Percentiles rank a stretch among this genome's conserved stretches.
Conservation (phyloP, 2,797 vertebrate species). For the Acanthopagrus latus region DNA sequence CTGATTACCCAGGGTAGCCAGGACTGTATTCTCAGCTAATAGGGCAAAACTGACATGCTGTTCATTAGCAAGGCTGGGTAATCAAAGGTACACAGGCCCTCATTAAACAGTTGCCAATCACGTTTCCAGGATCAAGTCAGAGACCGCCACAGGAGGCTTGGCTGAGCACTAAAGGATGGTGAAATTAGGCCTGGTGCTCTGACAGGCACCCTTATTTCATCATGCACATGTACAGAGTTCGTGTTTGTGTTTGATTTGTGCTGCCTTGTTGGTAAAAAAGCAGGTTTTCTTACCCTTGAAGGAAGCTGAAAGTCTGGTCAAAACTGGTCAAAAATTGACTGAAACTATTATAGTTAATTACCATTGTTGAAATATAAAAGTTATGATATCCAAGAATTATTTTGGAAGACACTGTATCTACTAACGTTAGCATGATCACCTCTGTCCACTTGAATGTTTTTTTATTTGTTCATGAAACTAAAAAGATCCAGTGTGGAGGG, state of each 20-base stretch:
- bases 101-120: constrained; percentile 78
- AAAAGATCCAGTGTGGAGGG: no score
- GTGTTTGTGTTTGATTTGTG: not conserved
- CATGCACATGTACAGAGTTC: not conserved
- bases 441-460: no score
- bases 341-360: no score
- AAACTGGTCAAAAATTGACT: no score
- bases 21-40: constrained; percentile 66
- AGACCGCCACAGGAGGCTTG: constrained; percentile 45
- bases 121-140: constrained; percentile 42
- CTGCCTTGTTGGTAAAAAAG: not conserved
- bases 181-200: constrained; percentile 39
- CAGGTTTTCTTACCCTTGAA: not conserved
- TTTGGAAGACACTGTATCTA: no score
- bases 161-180: constrained; percentile 30
- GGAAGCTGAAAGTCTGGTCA: not conserved
- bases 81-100: constrained; percentile 72
- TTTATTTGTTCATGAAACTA: no score
- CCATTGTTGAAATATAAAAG: no score
- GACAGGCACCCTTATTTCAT: constrained; percentile 26
- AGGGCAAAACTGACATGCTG: constrained; percentile 66
- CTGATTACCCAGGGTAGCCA: constrained; percentile 61
- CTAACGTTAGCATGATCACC: no score
- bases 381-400: no score
- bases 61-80: constrained; percentile 69